A percentile compares a stretch with the other conserved stretches of the same genome.
These are phyloP conservation scores for Drosophila meridionalis DNA, from an alignment of 2,888 invertebrate species.

Conservation along the genomic window DNA sequence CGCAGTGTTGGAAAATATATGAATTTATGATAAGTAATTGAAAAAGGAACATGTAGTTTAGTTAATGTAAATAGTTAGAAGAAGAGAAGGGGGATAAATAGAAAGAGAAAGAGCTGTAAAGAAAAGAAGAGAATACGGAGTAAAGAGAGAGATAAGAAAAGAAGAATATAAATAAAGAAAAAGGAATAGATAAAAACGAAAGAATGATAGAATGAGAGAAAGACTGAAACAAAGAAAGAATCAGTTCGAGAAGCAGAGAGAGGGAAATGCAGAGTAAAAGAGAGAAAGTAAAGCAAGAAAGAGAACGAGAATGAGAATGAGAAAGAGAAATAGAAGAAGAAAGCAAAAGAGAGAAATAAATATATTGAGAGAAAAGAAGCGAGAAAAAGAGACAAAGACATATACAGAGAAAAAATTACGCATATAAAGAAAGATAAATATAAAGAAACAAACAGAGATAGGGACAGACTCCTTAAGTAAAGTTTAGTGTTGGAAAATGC, in stretches of 20 bases:
- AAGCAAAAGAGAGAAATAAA: not conserved
- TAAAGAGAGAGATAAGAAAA: not conserved
- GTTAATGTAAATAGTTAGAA: not conserved
- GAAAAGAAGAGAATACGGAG: too few species aligned
- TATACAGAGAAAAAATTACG: not conserved
- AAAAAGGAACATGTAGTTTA: not conserved
- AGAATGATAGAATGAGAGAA: not conserved
- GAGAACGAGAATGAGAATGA: not conserved
- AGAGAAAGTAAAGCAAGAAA: not conserved
- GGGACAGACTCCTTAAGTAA: not conserved
- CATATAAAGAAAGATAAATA: not conserved
- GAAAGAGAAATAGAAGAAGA: not conserved
- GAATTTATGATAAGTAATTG: not conserved
- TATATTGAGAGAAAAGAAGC: too few species aligned
- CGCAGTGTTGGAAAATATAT: not conserved
- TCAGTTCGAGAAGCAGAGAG: not conserved
- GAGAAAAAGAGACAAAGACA: not conserved
- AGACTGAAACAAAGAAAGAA: too few species aligned
- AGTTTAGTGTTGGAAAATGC: constrained; percentile 1
- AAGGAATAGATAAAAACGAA: too few species aligned
- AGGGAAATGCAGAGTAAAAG: not conserved
- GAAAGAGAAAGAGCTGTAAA: too few species aligned
- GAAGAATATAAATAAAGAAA: not conserved
- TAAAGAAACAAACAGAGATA: not conserved
- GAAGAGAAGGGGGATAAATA: too few species aligned